Evolutionary conservation across 2,888 invertebrate species (phyloP).

Genomic region (Caprella mutica): DNA sequence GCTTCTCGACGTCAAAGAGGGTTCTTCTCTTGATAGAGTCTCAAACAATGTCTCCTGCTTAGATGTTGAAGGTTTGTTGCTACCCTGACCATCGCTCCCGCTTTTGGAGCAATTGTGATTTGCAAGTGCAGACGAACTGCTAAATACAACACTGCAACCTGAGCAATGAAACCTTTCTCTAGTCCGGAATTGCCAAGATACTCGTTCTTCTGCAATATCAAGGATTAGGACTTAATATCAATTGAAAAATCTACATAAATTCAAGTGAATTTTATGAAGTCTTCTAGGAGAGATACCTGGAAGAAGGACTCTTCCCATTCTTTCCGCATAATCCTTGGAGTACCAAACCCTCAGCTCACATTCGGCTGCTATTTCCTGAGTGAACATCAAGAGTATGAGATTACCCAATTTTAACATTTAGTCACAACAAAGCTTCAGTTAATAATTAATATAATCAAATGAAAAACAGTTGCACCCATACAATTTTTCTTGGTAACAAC

Average conservation of each 20-base stretch:
- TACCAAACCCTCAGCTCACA: slow-evolving; percentile 34
- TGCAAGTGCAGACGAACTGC: slow-evolving; percentile 28
- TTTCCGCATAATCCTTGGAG: slow-evolving; percentile 34
- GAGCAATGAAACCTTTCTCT: slow-evolving; percentile 31
- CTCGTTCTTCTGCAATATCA: slow-evolving; percentile 32
- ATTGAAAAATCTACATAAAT: too few relatives aligned
- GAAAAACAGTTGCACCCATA: too few relatives aligned
- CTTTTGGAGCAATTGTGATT: slow-evolving; percentile 26
- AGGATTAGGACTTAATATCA: too few relatives aligned
- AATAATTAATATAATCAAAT: background rate
- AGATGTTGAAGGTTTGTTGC: too few relatives aligned
- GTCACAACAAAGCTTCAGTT: background rate
- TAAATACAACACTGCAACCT: slow-evolving; percentile 32
- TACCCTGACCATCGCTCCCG: slow-evolving; percentile 7
- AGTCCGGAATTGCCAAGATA: slow-evolving; percentile 34
- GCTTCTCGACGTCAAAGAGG: too few relatives aligned
- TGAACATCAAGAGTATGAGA: background rate
- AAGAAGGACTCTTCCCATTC: slow-evolving; percentile 32
- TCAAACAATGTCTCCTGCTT: too few relatives aligned
- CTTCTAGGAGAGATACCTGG: slow-evolving; percentile 13
- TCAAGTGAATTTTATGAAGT: background rate
- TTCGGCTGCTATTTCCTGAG: slow-evolving; percentile 32
- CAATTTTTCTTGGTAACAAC: too few relatives aligned
- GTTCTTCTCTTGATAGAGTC: too few relatives aligned
- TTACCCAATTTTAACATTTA: background rate